These are phyloP conservation scores for Hesperophylax magnus DNA, from an alignment of 1,140 invertebrate species.

Conservation along the genomic window DNA sequence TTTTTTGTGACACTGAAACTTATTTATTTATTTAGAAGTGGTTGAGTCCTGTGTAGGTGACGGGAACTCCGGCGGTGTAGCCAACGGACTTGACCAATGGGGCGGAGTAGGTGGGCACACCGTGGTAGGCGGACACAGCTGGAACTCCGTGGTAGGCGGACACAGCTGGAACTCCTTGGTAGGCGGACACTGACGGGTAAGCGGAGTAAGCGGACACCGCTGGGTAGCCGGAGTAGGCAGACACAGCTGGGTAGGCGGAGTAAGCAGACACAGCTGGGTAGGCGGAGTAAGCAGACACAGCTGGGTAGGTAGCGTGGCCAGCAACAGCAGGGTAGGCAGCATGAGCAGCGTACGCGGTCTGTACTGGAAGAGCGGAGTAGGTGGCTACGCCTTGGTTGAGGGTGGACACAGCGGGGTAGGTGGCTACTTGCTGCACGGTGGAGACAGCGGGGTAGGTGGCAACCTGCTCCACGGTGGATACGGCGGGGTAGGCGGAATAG, in stretches of 20 bases:
- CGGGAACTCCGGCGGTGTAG: conserved; percentile 52
- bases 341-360: neutral
- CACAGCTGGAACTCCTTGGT: conserved; percentile 19
- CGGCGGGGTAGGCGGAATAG: conserved; percentile 63
- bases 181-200: conserved; percentile 13
- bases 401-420: too few species aligned
- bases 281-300: conserved; percentile 45
- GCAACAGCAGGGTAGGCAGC: conserved; percentile 14
- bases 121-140: conserved; percentile 31
- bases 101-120: conserved; percentile 35
- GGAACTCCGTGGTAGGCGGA: conserved; percentile 39
- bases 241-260: conserved; percentile 62
- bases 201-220: conserved; percentile 51
- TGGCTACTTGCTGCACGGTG: conserved; percentile 33
- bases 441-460: conserved; percentile 60
- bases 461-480: conserved; percentile 60
- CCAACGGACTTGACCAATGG: conserved; percentile 32
- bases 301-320: conserved; percentile 29
- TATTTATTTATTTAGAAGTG: too few species aligned
- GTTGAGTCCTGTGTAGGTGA: conserved; percentile 32
- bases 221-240: conserved; percentile 64
- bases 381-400: conserved; percentile 12
- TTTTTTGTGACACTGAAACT: too few species aligned
- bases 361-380: too few species aligned
- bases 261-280: conserved; percentile 48